Evolutionary conservation across 2,888 invertebrate species (phyloP), one percentile per base, ranked within the genome.

Genomic region (Hypolimnas misippus): DNA sequence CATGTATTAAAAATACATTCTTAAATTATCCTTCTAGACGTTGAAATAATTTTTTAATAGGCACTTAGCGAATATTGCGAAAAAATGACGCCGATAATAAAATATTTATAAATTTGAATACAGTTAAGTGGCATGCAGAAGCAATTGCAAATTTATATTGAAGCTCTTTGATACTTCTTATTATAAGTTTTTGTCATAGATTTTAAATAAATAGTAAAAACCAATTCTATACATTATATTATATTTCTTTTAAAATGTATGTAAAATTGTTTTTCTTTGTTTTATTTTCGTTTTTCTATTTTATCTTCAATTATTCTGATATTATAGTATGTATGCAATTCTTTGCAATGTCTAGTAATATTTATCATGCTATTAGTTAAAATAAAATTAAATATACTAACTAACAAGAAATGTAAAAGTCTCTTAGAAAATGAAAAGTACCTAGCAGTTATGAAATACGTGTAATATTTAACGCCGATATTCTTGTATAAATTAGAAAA

Each of bases 21-120:
- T n/a, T 38, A 40, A 3, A 42, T 19, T 17, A 42, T 3, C 3
- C 8, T 19, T 46, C 19, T 21, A 19, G 35, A 21, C 33, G 56
- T 56, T 35, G 46, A 33, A 46, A 56, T 56, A 56, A 46, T 56
- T 19, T 3, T 14, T 3, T 56, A 56, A 56, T 56, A 56, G 10
- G 25, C 16, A 17, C 56, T 57, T 50, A 21, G 44, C 21, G 21
- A 46, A n/a, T 19, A 21, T 46, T 46, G 21, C 44, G 44, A 21
- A 46, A 42, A 46, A 44, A 46, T 5, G 12, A 21, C 21, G n/a
- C 8, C 12, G 19, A 21, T 46, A 12, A 19, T 21, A 21, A 46
- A 46, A 46, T 46, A 46, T 46, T 46, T 46, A 46, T 46, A 12
- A 46, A 46, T 21, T 21, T 17, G 10, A 46, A 3, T 12, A 21